Percentiles rank a stretch among this genome's conserved stretches.
Conservation (phyloP, 2,113 vertebrate genomes). For the Psittacara wagleri region DNA sequence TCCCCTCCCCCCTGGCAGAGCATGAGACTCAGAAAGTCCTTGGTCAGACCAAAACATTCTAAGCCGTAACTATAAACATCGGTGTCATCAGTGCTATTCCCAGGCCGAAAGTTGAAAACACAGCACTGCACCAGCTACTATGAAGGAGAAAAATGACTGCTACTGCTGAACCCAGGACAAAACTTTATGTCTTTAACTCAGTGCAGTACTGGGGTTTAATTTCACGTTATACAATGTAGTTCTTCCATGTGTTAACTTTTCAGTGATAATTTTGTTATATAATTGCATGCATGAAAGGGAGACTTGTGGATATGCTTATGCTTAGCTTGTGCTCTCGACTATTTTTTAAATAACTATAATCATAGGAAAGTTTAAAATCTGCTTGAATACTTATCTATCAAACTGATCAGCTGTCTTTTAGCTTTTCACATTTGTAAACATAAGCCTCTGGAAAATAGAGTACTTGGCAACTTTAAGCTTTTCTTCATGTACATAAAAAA, state of each 20-base stretch:
- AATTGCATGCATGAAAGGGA: neutral
- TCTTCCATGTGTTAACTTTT: neutral
- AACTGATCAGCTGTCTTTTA: neutral
- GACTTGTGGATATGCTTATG: neutral
- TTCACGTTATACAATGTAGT: rapidly evolving
- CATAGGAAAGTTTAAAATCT: neutral
- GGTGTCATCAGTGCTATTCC: no score
- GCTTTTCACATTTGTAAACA: neutral
- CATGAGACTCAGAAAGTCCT: no score
- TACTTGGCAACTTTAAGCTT: neutral
- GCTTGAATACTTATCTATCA: neutral
- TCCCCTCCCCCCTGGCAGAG: no score
- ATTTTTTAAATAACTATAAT: neutral
- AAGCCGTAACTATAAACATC: no score
- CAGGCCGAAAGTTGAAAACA: no score
- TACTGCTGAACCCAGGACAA: no score
- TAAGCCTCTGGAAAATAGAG: neutral
- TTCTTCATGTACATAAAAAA: neutral
- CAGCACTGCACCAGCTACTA: no score
- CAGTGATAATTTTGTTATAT: neutral
- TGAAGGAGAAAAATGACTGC: no score
- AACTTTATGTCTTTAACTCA: neutral
- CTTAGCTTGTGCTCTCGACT: neutral
- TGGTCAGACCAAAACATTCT: no score
- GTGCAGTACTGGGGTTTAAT: neutral